Base-by-base conservation (phyloP, 2,888 invertebrate genomes). In the Amorpha juglandis region DNA sequence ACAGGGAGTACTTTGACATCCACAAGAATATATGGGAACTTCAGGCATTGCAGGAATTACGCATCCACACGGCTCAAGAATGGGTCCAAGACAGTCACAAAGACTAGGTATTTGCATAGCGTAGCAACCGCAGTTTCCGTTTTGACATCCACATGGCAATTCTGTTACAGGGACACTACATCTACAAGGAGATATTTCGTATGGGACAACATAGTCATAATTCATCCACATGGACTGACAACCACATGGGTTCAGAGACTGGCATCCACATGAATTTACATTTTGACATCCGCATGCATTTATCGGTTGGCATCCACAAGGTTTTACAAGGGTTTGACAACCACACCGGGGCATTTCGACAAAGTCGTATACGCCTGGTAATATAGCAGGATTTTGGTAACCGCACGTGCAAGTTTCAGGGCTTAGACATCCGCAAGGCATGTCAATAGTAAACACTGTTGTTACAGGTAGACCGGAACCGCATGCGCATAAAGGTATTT, bases 401-500 rank as follows among this genome's bases (percentile, higher is more conserved):
- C 68, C 69, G 35, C 70, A 71, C 21, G 64, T 68, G 7, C 55
- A 48, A 35, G 21, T 27, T 21, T 65, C 47, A 45, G 45, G 38
- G 12, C 19, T 52, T 35, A 62, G 51, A 21, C 64, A 67, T 52
- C 64, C 67, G 21, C 64, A 67, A 27, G 62, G 64, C 19, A 65
- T 33, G 1, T 48, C 64, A 42, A 58, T 6, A 58, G 12, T 68
- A 67, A 19, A 58, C 1, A 42, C 42, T 12, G 38, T 42, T 19
- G 38, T n/a, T 16, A 58, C 19, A 7, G 58, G 42, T 19, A 58
- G 42, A 4, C 58, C 58, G 1, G 58, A 58, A 42, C 42, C 58
- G n/a, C 73, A 79, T 2, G 76, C 78, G 48, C 74, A 78, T 14
- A 69, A 68, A 0, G 76, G 66, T 7, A 66, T 63, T 14, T 75